A percentile compares a stretch with the other conserved stretches of the same genome.
These are phyloP conservation scores for Mustela lutreola DNA, from an alignment of 2,113 vertebrate species.

Conservation along the genomic window DNA sequence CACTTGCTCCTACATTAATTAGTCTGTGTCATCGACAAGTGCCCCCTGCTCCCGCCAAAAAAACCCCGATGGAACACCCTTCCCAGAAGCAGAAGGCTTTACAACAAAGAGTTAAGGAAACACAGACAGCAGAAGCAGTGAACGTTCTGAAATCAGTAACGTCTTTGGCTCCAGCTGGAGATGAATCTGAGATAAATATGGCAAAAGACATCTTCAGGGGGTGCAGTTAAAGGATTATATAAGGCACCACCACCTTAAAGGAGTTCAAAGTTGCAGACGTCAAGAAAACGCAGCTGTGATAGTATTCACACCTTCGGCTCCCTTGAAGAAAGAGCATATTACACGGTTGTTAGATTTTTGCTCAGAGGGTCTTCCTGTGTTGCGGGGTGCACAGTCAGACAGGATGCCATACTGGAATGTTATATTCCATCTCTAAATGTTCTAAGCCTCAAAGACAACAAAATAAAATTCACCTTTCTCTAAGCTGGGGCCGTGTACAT, in stretches of 20 bases:
- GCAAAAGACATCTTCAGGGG: background rate
- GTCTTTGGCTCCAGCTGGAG: background rate
- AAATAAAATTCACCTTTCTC: background rate
- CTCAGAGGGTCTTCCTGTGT: too few species aligned
- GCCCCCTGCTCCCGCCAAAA: too few species aligned
- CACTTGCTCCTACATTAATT: background rate
- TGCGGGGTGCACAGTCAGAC: too few species aligned
- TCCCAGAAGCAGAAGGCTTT: background rate
- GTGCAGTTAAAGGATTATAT: background rate
- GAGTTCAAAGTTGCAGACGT: slow-evolving; percentile 1
- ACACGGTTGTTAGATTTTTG: background rate
- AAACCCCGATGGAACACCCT: background rate
- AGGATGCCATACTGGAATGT: background rate
- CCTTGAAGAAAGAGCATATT: background rate
- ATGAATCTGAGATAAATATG: slow-evolving; percentile 19
- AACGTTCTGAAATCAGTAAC: background rate
- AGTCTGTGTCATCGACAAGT: background rate
- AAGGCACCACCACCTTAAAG: slow-evolving; percentile 7
- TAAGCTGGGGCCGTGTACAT: background rate
- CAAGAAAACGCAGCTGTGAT: background rate
- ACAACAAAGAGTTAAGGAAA: background rate
- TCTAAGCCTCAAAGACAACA: background rate
- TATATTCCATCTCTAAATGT: background rate
- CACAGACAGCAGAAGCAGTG: background rate
- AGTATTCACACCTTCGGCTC: background rate